A percentile compares a stretch with the other conserved stretches of the same genome.
Conservation (phyloP, 2,888 invertebrate genomes). For the Pollenia labialis region DNA sequence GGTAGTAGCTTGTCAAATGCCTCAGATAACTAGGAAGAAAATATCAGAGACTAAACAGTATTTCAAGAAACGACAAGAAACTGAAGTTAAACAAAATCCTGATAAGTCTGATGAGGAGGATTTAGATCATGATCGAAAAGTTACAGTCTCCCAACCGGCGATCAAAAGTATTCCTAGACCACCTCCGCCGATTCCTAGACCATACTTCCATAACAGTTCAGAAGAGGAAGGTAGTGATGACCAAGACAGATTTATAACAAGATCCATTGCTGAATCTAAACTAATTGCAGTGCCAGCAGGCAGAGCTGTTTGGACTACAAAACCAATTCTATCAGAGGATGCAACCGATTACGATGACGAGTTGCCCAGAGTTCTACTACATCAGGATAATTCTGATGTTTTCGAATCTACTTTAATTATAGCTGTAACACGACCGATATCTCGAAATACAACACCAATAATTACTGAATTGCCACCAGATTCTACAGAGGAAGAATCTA, state of each 20-base stretch:
- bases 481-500: conserved; percentile 44
- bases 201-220: conserved; percentile 54
- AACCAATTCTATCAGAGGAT: conserved; percentile 78
- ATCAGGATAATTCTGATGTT: conserved; percentile 81
- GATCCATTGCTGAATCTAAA: conserved; percentile 55
- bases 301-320: conserved; percentile 79
- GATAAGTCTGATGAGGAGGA: conserved; percentile 75
- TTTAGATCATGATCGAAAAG: conserved; percentile 74
- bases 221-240: conserved; percentile 70
- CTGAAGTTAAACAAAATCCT: conserved; percentile 72
- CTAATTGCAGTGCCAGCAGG: conserved; percentile 58
- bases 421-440: conserved; percentile 79
- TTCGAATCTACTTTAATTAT: conserved; percentile 82
- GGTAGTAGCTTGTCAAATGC: conserved; percentile 71
- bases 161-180: conserved; percentile 24
- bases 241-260: conserved; percentile 49
- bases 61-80: conserved; percentile 76
- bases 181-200: conserved; percentile 46
- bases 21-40: conserved; percentile 78
- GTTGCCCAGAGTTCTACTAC: conserved; percentile 81
- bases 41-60: conserved; percentile 80
- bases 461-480: conserved; percentile 73
- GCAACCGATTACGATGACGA: conserved; percentile 76
- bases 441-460: conserved; percentile 64
- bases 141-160: conserved; percentile 43